These are phyloP conservation scores for Halictus ligatus DNA, from an alignment of 2,888 invertebrate species.

Conservation along the genomic window DNA sequence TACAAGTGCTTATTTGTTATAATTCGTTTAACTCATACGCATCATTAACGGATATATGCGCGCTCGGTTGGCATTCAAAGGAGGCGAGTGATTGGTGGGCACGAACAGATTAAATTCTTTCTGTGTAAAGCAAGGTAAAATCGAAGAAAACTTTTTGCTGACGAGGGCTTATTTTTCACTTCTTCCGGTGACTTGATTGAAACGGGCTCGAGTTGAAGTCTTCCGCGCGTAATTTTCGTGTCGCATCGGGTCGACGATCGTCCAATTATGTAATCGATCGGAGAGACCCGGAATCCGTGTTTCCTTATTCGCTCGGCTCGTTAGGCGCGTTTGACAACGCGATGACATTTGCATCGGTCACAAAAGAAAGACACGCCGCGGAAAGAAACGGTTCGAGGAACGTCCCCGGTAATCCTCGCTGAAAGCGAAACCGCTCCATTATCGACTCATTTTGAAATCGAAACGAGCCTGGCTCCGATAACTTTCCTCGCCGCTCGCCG, in stretches of 20 bases:
- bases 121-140: too few species aligned
- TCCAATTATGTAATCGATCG: neutral
- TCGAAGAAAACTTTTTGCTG: neutral
- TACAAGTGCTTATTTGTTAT: too few species aligned
- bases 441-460: slow-evolving; percentile 31
- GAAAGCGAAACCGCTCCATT: slow-evolving; percentile 40
- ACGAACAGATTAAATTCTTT: too few species aligned
- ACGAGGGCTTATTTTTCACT: neutral
- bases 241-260: neutral
- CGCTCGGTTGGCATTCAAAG: too few species aligned
- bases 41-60: too few species aligned
- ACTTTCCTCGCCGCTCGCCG: slow-evolving; percentile 31
- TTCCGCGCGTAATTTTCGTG: neutral
- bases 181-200: neutral
- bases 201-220: neutral
- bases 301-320: neutral
- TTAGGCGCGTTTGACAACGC: neutral
- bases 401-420: slow-evolving; percentile 7
- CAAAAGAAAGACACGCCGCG: neutral
- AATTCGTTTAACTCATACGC: too few species aligned
- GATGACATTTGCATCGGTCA: slow-evolving; percentile 14
- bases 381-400: slow-evolving; percentile 9
- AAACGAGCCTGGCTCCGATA: slow-evolving; percentile 24
- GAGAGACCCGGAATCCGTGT: neutral
- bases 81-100: too few species aligned